Evolutionary conservation across 2,888 invertebrate genomes (phyloP), one percentile per base, ranked within the genome.

Genomic region (Conus canariensis): DNA sequence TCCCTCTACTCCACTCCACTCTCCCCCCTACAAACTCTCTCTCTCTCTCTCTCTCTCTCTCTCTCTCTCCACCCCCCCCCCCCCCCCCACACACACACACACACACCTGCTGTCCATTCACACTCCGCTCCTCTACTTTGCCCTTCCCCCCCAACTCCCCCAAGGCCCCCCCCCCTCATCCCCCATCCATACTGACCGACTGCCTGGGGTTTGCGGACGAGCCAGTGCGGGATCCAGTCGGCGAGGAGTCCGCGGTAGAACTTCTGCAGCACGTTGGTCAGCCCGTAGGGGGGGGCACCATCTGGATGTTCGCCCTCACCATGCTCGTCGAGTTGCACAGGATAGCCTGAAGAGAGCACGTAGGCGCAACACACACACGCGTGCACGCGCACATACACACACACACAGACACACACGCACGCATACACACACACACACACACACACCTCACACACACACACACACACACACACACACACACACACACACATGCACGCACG

Each of bases 271-370:
- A 91, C 90, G 87, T 91, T 88, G 30, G 88, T 82, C 86, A 91
- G 90, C 3, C 91, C 91, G 58, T 91, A 91, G 22, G 91, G 91
- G 91, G 90, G 2, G 90, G 91, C 30, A 91, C 88, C 9, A 92
- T 91, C 82, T 87, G 87, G 0, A 91, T 88, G 85, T 93, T 92
- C 19, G 90, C 89, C 56, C 93, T 89, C 12, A 94, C 93, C 12
- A 90, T 82, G 10, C 92, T 91, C 60, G 94, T 94, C 67, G 93
- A 93, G 91, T 94, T 93, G 88, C 94, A 94, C 90, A 94, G 89
- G 70, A 94, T 94, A 56, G 94, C 93, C 90, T 90, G 14, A 8
- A 85, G 45, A 45, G 45, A 45, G 45, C 45, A 45, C 45, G 45
- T 2, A 3, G 45, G 45, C 45, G 45, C 45, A 4, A 45, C 59